Conservation (phyloP, 2,888 invertebrate genomes). For the Hypomecis punctinalis region DNA sequence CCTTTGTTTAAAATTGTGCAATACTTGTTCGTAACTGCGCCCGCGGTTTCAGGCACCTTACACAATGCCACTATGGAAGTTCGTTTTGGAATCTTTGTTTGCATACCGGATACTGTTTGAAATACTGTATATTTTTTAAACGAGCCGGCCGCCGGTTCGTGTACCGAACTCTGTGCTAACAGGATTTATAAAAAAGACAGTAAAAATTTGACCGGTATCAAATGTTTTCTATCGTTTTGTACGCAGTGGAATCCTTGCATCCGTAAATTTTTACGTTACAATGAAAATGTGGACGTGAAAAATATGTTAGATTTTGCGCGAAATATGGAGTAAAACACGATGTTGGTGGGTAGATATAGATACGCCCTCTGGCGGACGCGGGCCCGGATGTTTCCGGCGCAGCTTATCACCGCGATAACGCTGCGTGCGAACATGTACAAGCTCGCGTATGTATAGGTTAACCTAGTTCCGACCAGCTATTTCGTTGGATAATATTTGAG, state of each 20-base stretch:
- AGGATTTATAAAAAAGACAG: conserved; percentile 21
- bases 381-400: conserved; percentile 66
- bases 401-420: conserved; percentile 79
- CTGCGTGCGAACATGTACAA: conserved; percentile 56
- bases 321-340: conserved; percentile 24
- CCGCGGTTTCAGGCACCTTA: conserved; percentile 73
- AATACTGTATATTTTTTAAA: conserved; percentile 42
- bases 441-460: conserved; percentile 35
- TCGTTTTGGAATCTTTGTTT: conserved; percentile 76
- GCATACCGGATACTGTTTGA: conserved; percentile 40
- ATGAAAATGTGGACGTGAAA: conserved; percentile 47
- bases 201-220: conserved; percentile 25
- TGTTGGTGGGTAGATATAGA: conserved; percentile 39
- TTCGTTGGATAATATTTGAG: conserved; percentile 4
- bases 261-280: conserved; percentile 16
- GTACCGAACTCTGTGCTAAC: conserved; percentile 29
- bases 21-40: conserved; percentile 74
- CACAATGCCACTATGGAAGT: conserved; percentile 63
- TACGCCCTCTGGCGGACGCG: conserved; percentile 64
- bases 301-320: conserved; percentile 38
- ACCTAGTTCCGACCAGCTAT: conserved; percentile 1
- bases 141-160: conserved; percentile 49
- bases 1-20: conserved; percentile 80
- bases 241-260: conserved; percentile 18
- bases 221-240: conserved; percentile 27